Base-by-base conservation (phyloP, 2,797 vertebrate species). In the Sebastes oblongus region DNA sequence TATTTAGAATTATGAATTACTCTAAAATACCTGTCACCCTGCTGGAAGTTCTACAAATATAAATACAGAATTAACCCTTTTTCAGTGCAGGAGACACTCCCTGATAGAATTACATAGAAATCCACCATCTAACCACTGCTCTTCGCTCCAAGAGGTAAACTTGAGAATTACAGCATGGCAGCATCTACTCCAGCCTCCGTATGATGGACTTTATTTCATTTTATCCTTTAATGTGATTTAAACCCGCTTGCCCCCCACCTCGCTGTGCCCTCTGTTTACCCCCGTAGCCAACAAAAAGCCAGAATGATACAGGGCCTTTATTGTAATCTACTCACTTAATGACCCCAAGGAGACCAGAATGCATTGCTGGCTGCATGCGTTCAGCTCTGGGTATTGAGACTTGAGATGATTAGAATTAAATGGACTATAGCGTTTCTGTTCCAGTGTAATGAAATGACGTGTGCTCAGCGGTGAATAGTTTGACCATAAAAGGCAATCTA, bases 401-500 rank as follows among this genome's bases (percentile, higher is more conserved):
- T 24, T 24, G 16, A 66, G 54, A 36, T 72, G 56, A 68, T 14
- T 54, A 9, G 34, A 66, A 73, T 55, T 8, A 85, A 73, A 72
- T 36, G 27, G 7, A 79, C 30, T 39, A 77, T 67, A 42, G 11
- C 14, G 1, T 59, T 36, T 29, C 16, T 7, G 13, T 9, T 74
- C 13, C 9, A 58, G 34, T 5, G n/a, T 65, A 8, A 62, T 67
- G 4, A 3, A 39, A 52, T 56, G 27, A 34, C 2, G 13, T 25
- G 20, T 36, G 79, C 18, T 62, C 60, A 27, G 24, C 34, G 20
- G 34, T 46, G 77, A 90, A 91, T 87, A 79, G 2, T 90, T 92
- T 94, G 83, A 82, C 92, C 89, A 89, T 92, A 93, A 89, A 93
- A 91, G 92, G 89, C 8, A 75, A 83, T 73, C 11, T 62, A 65